Conservation (phyloP, 2,113 vertebrate genomes). For the Lophura nycthemera region DNA sequence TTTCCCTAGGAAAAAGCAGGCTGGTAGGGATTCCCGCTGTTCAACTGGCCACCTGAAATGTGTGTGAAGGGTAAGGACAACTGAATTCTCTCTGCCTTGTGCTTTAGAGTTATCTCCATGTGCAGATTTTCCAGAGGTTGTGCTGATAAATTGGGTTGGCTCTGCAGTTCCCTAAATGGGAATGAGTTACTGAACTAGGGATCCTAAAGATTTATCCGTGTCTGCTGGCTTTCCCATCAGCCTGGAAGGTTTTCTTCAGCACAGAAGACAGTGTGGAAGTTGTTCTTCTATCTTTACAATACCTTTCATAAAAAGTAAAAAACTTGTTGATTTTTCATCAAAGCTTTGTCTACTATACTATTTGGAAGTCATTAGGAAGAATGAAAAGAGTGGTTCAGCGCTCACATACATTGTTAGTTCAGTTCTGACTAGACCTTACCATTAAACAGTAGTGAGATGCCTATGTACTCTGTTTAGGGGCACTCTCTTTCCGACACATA, state of each 20-base stretch:
- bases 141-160: accelerated
- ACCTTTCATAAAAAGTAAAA: neutral
- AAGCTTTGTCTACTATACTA: no score
- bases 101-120: neutral
- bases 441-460: neutral
- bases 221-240: neutral
- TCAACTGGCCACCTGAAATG: neutral
- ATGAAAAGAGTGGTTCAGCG: neutral
- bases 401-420: neutral
- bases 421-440: neutral
- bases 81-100: neutral
- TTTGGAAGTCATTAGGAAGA: neutral
- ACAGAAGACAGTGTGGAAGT: neutral
- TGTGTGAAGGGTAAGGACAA: neutral
- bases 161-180: neutral
- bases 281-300: neutral
- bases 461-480: neutral
- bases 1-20: neutral
- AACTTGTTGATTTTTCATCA: neutral
- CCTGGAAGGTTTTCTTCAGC: neutral
- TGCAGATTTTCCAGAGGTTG: neutral
- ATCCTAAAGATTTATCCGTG: accelerated
- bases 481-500: neutral
- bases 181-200: neutral
- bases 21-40: neutral